Evolutionary conservation across 2,797 vertebrate species (phyloP).

Genomic region (Atherinosoma microstoma): DNA sequence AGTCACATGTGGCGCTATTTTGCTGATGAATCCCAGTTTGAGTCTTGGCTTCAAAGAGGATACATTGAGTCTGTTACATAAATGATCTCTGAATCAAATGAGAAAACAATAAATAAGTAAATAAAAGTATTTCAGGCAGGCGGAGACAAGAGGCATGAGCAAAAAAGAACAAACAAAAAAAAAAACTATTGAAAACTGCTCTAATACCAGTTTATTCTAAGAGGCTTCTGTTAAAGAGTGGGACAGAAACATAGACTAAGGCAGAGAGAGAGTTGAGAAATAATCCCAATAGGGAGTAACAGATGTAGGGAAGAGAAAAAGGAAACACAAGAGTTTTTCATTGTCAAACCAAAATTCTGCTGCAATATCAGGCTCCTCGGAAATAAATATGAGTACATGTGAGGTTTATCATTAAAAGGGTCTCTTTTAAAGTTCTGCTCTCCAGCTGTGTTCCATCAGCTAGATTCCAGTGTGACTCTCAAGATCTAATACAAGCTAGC

Average conservation of each 20-base stretch:
- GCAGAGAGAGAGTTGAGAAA: slow-evolving; percentile 22
- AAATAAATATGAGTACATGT: slow-evolving; percentile 49
- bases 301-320: slow-evolving; percentile 37
- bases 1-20: slow-evolving; percentile 1
- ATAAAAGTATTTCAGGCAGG: slow-evolving; percentile 49
- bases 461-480: slow-evolving; percentile 31
- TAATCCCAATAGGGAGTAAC: slow-evolving; percentile 38
- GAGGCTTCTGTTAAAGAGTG: slow-evolving; percentile 25
- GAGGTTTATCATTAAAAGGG: neutral
- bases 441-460: slow-evolving; percentile 36
- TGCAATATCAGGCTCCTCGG: slow-evolving; percentile 30
- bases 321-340: slow-evolving; percentile 32
- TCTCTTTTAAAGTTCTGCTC: slow-evolving; percentile 8
- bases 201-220: slow-evolving; percentile 26
- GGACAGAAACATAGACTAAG: slow-evolving; percentile 8
- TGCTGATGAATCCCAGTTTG: slow-evolving; percentile 18
- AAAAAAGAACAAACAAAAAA: neutral
- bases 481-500: slow-evolving; percentile 50
- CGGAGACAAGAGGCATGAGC: slow-evolving; percentile 25
- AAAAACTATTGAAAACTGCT: slow-evolving; percentile 10
- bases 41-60: slow-evolving; percentile 1
- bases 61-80: slow-evolving; percentile 26
- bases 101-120: slow-evolving; percentile 54
- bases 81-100: slow-evolving; percentile 50
- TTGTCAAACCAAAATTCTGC: slow-evolving; percentile 42